Percentiles rank a stretch among this genome's conserved stretches.
These are phyloP conservation scores for Heliothis peltigera DNA, from an alignment of 2,888 invertebrate genomes.

Conservation along the genomic window DNA sequence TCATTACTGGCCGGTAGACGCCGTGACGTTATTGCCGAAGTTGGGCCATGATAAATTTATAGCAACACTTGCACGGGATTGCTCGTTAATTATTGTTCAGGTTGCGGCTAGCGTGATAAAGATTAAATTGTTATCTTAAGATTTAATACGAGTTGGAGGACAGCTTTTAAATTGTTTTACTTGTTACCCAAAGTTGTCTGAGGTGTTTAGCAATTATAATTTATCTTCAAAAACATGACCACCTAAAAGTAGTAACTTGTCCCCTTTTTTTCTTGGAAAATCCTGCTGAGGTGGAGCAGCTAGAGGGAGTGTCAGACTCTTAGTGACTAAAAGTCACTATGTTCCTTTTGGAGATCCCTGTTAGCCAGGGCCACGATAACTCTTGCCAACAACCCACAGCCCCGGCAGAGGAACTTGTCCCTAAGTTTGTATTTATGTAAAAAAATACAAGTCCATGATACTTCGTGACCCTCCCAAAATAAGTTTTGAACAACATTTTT, in stretches of 20 bases:
- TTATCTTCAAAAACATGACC: neutral
- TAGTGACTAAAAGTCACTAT: no score
- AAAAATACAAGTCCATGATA: slow-evolving; percentile 8
- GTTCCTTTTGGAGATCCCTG: no score
- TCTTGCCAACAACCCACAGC: no score
- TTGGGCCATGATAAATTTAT: slow-evolving; percentile 58
- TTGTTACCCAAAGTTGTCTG: neutral
- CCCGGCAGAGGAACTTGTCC: neutral
- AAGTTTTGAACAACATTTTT: slow-evolving; percentile 24
- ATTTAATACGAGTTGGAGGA: slow-evolving; percentile 3
- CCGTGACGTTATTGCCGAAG: slow-evolving; percentile 58
- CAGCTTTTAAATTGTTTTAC: neutral
- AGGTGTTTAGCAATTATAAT: neutral
- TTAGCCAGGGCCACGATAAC: no score
- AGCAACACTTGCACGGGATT: slow-evolving; percentile 54
- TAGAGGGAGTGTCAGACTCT: no score
- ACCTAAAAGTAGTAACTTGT: neutral
- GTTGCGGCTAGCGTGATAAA: slow-evolving; percentile 10
- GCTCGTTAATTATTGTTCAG: slow-evolving; percentile 49
- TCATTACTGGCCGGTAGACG: slow-evolving; percentile 70
- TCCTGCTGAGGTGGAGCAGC: no score
- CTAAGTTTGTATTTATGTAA: neutral
- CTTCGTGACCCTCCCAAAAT: slow-evolving; percentile 2
- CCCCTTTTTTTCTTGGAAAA: no score
- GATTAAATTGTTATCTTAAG: slow-evolving; percentile 24